Percentiles rank a stretch among this genome's conserved stretches.
phyloP scores from a whole-genome alignment of 2,888 invertebrate genomes.

The Rhagium mordax region DNA sequence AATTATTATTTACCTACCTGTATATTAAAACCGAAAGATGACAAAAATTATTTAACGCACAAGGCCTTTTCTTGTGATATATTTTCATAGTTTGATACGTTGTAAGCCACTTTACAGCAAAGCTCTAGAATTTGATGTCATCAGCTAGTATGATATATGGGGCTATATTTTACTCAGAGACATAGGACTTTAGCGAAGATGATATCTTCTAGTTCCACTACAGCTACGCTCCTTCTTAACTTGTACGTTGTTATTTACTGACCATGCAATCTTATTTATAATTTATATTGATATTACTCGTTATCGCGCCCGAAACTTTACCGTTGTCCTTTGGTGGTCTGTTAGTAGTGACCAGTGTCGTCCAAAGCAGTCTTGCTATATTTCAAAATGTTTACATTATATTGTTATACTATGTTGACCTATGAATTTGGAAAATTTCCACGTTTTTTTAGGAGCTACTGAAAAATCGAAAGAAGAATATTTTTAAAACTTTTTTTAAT shows the following conservation, averaged over 20 bases:
- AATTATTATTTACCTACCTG: background rate
- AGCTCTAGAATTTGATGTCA: slow-evolving; percentile 65
- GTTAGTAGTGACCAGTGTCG: slow-evolving; percentile 33
- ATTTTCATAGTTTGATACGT: slow-evolving; percentile 39
- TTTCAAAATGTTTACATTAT: too few relatives aligned
- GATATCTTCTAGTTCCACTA: slow-evolving; percentile 65
- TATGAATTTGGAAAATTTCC: too few relatives aligned
- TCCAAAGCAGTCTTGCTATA: too few relatives aligned
- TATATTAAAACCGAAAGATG: background rate
- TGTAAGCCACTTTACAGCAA: slow-evolving; percentile 47
- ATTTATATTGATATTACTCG: slow-evolving; percentile 65
- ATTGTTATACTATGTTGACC: too few relatives aligned
- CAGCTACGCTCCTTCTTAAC: slow-evolving; percentile 52
- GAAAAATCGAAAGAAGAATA: too few relatives aligned
- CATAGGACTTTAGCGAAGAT: slow-evolving; percentile 68
- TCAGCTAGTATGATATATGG: slow-evolving; percentile 67
- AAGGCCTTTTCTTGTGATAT: slow-evolving; percentile 35
- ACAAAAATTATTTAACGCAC: background rate
- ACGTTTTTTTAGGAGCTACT: too few relatives aligned
- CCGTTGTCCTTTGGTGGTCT: slow-evolving; percentile 40
- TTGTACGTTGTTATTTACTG: slow-evolving; percentile 64
- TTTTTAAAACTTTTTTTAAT: too few relatives aligned
- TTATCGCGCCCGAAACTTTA: slow-evolving; percentile 53
- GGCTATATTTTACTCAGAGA: slow-evolving; percentile 67
- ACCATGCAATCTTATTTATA: slow-evolving; percentile 65